Conservation (phyloP, 2,888 invertebrate species). For the Caenorhabditis sp. region DNA sequence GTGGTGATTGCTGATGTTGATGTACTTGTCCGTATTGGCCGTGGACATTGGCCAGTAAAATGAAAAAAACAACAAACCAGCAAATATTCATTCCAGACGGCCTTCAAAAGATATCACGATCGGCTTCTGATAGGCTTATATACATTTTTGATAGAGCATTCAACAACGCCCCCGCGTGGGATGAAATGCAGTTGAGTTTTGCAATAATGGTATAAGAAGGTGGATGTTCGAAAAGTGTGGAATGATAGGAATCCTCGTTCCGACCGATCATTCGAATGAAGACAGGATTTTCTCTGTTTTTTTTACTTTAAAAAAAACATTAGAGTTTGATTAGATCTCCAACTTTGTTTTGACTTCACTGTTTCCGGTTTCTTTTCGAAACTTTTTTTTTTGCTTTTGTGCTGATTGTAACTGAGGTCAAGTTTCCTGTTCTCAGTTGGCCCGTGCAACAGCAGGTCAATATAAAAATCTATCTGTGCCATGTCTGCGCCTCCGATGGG, state of each 20-base stretch:
- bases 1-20: background rate
- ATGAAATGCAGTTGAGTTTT: too few species aligned
- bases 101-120: too few species aligned
- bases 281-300: background rate
- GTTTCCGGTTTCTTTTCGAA: background rate
- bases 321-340: constrained; percentile 9
- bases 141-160: too few species aligned
- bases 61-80: background rate
- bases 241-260: too few species aligned
- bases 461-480: constrained; percentile 25
- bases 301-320: background rate
- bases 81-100: too few species aligned
- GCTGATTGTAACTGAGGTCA: background rate
- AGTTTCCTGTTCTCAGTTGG: constrained; percentile 21
- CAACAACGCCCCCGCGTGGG: too few species aligned
- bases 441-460: constrained; percentile 12
- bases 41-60: background rate
- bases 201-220: too few species aligned
- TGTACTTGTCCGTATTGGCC: background rate
- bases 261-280: background rate
- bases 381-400: background rate
- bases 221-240: too few species aligned
- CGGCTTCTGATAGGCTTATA: too few species aligned
- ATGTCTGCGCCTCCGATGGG: constrained; percentile 16
- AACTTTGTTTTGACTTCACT: too few species aligned